These are phyloP conservation scores for Aleiodes leptofemur DNA, from an alignment of 2,888 invertebrate species.

Conservation along the genomic window DNA sequence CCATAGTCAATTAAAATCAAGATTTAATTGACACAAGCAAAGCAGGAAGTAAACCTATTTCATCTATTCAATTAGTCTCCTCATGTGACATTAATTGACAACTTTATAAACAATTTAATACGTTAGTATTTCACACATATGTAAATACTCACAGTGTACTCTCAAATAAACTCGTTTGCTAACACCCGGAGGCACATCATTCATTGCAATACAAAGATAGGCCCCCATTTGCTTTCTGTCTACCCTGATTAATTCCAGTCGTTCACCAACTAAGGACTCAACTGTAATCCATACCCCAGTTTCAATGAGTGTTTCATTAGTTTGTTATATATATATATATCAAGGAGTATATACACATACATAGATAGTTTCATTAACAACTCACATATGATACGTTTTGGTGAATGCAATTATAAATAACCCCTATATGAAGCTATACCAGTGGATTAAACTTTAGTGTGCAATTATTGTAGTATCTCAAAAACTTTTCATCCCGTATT, in stretches of 20 bases:
- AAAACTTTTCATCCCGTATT: not conserved
- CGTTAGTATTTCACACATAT: conserved; percentile 11
- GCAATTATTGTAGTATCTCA: not conserved
- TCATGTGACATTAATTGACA: too few relatives aligned
- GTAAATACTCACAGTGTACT: conserved; percentile 82
- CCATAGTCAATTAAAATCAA: too few relatives aligned
- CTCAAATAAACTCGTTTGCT: conserved; percentile 78
- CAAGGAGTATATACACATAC: not conserved
- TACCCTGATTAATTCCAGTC: conserved; percentile 81
- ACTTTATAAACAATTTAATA: not conserved
- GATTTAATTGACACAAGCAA: too few relatives aligned
- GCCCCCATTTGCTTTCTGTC: conserved; percentile 85
- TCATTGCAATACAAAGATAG: conserved; percentile 85
- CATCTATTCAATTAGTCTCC: not conserved
- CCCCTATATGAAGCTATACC: conserved; percentile 10
- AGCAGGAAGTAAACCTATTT: too few relatives aligned
- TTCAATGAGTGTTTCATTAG: conserved; percentile 26
- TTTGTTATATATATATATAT: conserved; percentile 16
- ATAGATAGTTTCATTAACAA: not conserved
- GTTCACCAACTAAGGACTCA: conserved; percentile 81
- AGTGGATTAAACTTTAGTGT: conserved; percentile 20
- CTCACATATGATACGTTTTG: conserved; percentile 20
- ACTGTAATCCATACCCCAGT: conserved; percentile 72
- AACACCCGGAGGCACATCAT: conserved; percentile 85
- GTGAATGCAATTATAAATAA: conserved; percentile 29